phyloP scores from a whole-genome alignment of 2,113 vertebrate species.

The Falcunculus frontatus region DNA sequence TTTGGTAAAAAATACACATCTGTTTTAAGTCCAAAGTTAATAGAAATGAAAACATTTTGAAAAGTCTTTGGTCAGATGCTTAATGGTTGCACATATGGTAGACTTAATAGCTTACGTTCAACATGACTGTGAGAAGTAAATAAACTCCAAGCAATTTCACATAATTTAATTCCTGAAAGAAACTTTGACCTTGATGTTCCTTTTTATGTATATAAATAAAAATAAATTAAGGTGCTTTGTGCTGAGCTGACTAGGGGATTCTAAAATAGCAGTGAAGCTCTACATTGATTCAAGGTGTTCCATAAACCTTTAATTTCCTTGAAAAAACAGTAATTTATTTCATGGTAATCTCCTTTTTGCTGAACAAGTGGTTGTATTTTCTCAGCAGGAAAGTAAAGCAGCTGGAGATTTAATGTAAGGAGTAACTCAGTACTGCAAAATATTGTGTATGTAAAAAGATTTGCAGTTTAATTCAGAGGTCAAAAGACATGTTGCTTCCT shows the following conservation, averaged over 20 bases:
- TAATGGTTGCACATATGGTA: not conserved
- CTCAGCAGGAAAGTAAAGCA: slow-evolving; percentile 54
- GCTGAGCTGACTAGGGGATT: not conserved
- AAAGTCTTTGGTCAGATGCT: not conserved
- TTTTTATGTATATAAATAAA: slow-evolving; percentile 18
- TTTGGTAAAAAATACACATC: not conserved
- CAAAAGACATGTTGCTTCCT: slow-evolving; percentile 42
- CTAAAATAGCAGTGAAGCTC: not conserved
- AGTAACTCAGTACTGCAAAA: slow-evolving; percentile 38
- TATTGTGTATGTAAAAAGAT: slow-evolving; percentile 5
- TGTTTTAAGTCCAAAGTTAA: not conserved
- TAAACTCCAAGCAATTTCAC: slow-evolving; percentile 15
- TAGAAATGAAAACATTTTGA: not conserved
- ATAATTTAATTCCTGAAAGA: slow-evolving; percentile 12
- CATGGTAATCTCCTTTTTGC: slow-evolving; percentile 37
- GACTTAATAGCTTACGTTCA: not conserved
- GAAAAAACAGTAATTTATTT: slow-evolving; percentile 38
- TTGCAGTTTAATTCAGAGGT: slow-evolving; percentile 50
- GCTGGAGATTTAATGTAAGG: slow-evolving; percentile 34
- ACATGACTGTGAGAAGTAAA: not conserved
- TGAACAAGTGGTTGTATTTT: slow-evolving; percentile 54
- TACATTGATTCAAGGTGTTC: slow-evolving; percentile 11
- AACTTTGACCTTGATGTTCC: slow-evolving; percentile 20
- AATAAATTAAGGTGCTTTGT: slow-evolving; percentile 22
- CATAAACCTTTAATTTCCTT: slow-evolving; percentile 52